Base-by-base conservation (phyloP, 1,140 invertebrate species). In the Sycophaga agraensis region DNA sequence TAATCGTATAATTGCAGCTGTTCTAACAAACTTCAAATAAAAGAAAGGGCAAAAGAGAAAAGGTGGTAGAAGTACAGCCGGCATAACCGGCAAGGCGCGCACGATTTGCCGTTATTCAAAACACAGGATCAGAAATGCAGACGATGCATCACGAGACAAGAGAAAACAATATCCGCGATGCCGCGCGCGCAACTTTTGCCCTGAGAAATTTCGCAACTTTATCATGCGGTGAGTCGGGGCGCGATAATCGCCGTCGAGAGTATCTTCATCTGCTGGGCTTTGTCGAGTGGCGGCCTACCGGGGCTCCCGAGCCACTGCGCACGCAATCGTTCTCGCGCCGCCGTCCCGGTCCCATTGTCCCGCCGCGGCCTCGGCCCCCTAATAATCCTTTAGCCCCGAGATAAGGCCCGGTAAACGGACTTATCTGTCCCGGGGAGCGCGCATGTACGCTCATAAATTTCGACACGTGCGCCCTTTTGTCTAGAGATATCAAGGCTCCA, bases 121-220 rank as follows among this genome's bases (percentile, higher is more conserved):
- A n/a, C n/a, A n/a, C n/a, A n/a, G n/a, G n/a, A n/a, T n/a, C n/a
- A n/a, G n/a, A n/a, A n/a, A n/a, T n/a, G n/a, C n/a, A n/a, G n/a
- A n/a, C n/a, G n/a, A n/a, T n/a, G n/a, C n/a, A n/a, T n/a, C n/a
- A n/a, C n/a, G n/a, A n/a, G n/a, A n/a, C n/a, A n/a, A n/a, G n/a
- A n/a, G n/a, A n/a, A n/a, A n/a, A n/a, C n/a, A n/a, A n/a, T n/a
- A n/a, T n/a, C n/a, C n/a, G n/a, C n/a, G n/a, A n/a, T n/a, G n/a
- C n/a, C n/a, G n/a, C n/a, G n/a, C n/a, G n/a, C n/a, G n/a, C n/a
- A n/a, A n/a, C n/a, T n/a, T n/a, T n/a, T n/a, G n/a, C n/a, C n/a
- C 21, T 40, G 54, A 57, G 54, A 46, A 57, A 57, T 57, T 57
- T 45, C 54, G 17, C 28, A 12, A 34, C 28, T 57, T 57, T 57